Conservation (phyloP, 2,888 invertebrate genomes). For the Exephanes ischioxanthus region DNA sequence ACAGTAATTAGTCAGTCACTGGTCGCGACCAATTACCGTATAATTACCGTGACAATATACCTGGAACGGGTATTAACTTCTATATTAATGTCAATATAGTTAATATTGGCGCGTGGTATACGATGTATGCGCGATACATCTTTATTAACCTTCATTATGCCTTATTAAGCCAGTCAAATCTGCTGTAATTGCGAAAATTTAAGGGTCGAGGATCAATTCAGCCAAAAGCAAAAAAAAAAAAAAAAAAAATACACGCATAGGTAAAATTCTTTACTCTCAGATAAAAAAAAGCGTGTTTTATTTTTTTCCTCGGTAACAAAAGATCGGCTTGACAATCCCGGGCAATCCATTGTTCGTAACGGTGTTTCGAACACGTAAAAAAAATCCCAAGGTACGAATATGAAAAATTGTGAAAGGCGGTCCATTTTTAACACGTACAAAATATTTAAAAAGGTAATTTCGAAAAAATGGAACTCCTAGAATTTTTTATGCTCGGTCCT, state of each 20-base stretch:
- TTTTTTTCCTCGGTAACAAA: neutral
- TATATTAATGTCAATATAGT: constrained; percentile 60
- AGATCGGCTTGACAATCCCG: neutral
- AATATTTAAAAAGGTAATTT: neutral
- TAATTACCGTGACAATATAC: constrained; percentile 66
- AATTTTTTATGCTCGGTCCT: neutral
- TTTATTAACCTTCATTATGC: neutral
- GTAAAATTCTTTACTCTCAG: neutral
- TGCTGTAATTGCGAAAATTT: constrained; percentile 8
- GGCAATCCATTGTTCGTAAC: neutral
- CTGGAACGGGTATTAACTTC: constrained; percentile 58
- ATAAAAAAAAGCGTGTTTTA: neutral
- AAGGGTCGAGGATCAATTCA: neutral
- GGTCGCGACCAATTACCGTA: constrained; percentile 71
- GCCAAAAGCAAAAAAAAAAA: neutral
- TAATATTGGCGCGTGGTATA: constrained; percentile 26
- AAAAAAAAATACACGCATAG: neutral
- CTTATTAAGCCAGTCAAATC: constrained; percentile 1
- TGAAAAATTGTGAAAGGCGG: neutral
- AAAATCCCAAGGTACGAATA: neutral
- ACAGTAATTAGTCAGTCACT: constrained; percentile 71
- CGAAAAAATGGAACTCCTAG: neutral
- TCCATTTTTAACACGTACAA: neutral
- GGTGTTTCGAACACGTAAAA: neutral
- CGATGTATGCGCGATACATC: constrained; percentile 18